A percentile compares a stretch with the other conserved stretches of the same genome.
Conservation (phyloP, 1,140 invertebrate genomes). For the Bombus waltoni region DNA sequence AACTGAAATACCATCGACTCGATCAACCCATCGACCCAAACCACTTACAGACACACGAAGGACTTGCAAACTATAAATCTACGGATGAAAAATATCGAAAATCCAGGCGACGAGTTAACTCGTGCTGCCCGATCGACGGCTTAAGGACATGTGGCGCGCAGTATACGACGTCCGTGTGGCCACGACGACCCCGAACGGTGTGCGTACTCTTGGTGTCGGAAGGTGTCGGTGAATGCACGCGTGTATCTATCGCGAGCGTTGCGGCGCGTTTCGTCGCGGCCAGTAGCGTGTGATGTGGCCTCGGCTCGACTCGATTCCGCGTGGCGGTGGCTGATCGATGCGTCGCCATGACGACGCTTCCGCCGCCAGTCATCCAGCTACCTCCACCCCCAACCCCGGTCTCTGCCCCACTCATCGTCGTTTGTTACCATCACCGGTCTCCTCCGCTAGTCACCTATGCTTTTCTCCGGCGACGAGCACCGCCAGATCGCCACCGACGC, state of each 20-base stretch:
- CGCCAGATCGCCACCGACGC: conserved; percentile 13
- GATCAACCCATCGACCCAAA: too few relatives aligned
- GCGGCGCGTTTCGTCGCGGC: conserved; percentile 11
- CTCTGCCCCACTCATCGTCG: conserved; percentile 61
- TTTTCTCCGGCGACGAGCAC: conserved; percentile 28
- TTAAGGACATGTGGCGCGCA: background rate
- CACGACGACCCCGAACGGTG: background rate
- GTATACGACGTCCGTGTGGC: background rate
- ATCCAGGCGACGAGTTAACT: background rate
- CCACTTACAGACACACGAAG: background rate
- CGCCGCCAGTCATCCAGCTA: conserved; percentile 82
- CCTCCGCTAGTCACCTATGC: conserved; percentile 60
- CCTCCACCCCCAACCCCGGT: conserved; percentile 72
- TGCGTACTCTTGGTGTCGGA: background rate
- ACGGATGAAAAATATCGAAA: background rate
- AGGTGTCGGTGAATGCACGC: conserved; percentile 20
- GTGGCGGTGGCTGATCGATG: conserved; percentile 82
- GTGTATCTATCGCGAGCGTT: conserved; percentile 2
- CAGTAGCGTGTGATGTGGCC: conserved; percentile 68
- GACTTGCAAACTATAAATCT: background rate
- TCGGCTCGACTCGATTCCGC: conserved; percentile 75
- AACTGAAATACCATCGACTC: too few relatives aligned
- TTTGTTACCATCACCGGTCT: conserved; percentile 64
- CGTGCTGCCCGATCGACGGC: background rate
- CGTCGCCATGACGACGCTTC: conserved; percentile 84